These are phyloP conservation scores for Micropoecilia bifurca DNA, from an alignment of 2,797 vertebrate species.

Conservation along the genomic window DNA sequence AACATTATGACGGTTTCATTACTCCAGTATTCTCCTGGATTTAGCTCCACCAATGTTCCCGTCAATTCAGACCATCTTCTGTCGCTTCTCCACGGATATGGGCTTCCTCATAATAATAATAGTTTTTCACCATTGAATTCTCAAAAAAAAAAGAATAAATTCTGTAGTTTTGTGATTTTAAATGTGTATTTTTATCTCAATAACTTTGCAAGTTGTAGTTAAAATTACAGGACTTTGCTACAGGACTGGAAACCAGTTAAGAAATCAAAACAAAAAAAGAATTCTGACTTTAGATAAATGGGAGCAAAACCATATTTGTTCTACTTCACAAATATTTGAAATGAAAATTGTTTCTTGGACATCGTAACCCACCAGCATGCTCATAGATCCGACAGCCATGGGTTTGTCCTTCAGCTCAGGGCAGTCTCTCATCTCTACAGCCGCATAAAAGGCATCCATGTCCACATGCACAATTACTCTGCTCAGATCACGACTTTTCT, in stretches of 20 bases:
- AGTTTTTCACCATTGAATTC: background rate
- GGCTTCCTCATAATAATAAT: background rate
- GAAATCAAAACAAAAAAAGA: background rate
- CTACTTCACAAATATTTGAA: background rate
- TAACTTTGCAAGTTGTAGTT: background rate
- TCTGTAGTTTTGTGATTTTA: background rate
- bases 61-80: background rate
- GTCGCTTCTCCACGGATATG: background rate
- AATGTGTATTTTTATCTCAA: background rate
- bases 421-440: slow-evolving; percentile 95
- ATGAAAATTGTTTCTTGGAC: background rate
- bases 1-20: background rate
- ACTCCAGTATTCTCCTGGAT: background rate
- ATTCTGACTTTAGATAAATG: background rate
- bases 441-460: slow-evolving; percentile 99
- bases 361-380: slow-evolving; percentile 89
- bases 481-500: slow-evolving; percentile 86
- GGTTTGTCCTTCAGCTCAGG: slow-evolving; percentile 93
- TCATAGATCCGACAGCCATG: slow-evolving; percentile 96
- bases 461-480: slow-evolving; percentile 93
- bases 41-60: background rate
- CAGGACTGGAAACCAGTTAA: background rate
- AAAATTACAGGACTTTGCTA: background rate
- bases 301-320: background rate
- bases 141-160: background rate